phyloP scores from a whole-genome alignment of 2,888 invertebrate species.

The Melieria omissa region DNA sequence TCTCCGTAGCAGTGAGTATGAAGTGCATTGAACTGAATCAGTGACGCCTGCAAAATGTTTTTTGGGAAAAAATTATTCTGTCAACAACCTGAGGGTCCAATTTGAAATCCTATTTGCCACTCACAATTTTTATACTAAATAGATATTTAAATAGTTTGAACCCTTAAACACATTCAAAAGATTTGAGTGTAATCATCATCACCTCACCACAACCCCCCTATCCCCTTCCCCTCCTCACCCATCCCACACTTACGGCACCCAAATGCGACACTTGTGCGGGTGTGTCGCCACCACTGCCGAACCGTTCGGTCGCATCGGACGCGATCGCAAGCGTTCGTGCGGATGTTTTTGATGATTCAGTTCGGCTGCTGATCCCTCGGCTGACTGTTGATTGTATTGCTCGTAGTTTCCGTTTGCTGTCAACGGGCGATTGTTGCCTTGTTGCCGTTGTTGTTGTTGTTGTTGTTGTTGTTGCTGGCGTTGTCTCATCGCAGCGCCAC shows the following conservation, averaged over 20 bases:
- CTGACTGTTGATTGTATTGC: conserved; percentile 13
- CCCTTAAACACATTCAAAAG: neutral
- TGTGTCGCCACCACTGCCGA: no score
- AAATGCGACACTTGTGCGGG: conserved; percentile 50
- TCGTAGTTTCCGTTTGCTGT: conserved; percentile 16
- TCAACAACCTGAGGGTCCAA: neutral
- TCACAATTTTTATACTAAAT: neutral
- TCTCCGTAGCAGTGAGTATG: no score
- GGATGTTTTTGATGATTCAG: conserved; percentile 27
- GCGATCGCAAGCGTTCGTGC: conserved; percentile 32
- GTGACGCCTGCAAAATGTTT: no score
- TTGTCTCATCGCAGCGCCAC: no score
- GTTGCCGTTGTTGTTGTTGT: conserved; percentile 19
- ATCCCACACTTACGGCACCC: conserved; percentile 60
- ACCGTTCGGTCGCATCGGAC: conserved; percentile 31
- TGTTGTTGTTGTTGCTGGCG: conserved; percentile 29
- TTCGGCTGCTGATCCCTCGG: conserved; percentile 11
- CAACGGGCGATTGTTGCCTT: conserved; percentile 6
- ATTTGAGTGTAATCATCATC: neutral
- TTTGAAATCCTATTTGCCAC: neutral
- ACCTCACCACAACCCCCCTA: conserved; percentile 62
- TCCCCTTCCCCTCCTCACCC: conserved; percentile 53
- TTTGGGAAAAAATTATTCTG: neutral
- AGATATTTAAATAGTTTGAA: neutral
- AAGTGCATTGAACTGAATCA: no score